These are phyloP conservation scores for Sitta europaea DNA, from an alignment of 2,113 vertebrate species.

Conservation along the genomic window DNA sequence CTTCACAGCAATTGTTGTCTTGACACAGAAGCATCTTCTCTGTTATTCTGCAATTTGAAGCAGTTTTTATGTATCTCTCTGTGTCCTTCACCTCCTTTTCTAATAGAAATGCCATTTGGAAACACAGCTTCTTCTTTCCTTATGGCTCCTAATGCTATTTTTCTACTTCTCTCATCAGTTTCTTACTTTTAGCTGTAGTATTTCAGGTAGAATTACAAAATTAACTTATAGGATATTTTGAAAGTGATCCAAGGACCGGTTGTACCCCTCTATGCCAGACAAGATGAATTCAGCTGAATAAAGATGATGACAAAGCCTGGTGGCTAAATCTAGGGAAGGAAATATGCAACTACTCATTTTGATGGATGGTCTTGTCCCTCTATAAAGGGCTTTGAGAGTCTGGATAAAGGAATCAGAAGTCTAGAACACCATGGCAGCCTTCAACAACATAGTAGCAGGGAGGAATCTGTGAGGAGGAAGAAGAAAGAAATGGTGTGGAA, in stretches of 20 bases:
- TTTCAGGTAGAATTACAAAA: neutral
- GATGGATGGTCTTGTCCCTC: neutral
- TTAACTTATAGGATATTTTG: neutral
- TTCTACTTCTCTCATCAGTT: neutral
- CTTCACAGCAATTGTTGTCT: neutral
- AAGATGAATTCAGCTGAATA: neutral
- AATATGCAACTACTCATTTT: neutral
- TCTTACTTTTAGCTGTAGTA: neutral
- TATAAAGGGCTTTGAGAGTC: neutral
- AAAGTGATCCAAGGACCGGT: neutral
- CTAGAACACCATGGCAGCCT: neutral
- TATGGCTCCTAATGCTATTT: neutral
- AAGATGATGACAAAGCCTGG: neutral
- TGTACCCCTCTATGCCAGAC: neutral
- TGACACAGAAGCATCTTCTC: neutral
- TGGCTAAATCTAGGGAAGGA: neutral
- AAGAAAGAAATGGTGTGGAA: neutral
- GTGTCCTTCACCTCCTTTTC: neutral
- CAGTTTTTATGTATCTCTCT: neutral
- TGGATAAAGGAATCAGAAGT: neutral
- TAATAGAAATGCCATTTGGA: neutral
- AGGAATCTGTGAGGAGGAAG: neutral
- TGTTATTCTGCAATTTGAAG: neutral
- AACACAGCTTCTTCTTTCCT: neutral
- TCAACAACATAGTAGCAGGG: accelerated